Evolutionary conservation across 2,797 vertebrate species (phyloP).

Genomic region (Erpetoichthys calabaricus): DNA sequence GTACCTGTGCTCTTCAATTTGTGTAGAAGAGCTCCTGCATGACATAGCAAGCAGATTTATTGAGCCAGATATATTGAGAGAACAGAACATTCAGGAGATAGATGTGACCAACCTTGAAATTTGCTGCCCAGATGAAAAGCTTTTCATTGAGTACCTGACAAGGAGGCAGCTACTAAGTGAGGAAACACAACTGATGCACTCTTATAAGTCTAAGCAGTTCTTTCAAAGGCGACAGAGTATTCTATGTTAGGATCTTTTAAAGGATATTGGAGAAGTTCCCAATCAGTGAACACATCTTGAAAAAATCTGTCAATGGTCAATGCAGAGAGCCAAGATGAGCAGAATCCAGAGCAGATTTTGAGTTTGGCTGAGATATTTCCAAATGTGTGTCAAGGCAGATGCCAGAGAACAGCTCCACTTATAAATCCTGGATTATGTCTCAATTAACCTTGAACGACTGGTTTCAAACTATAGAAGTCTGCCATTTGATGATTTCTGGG

Average conservation of each 20-base stretch:
- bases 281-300: conserved; percentile 13
- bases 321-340: conserved; percentile 13
- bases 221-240: conserved; percentile 14
- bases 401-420: conserved; percentile 11
- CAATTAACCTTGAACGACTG: conserved; percentile 8
- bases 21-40: conserved; percentile 15
- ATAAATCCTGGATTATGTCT: conserved; percentile 10
- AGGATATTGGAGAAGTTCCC: conserved; percentile 17
- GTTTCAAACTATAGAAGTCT: conserved; percentile 9
- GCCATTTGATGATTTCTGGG: conserved; percentile 17
- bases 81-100: conserved; percentile 8
- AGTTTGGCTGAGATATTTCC: conserved; percentile 17
- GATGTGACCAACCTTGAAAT: conserved; percentile 15
- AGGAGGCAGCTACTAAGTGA: conserved; percentile 7
- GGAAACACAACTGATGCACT: not conserved
- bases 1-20: conserved; percentile 11
- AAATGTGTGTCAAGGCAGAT: conserved; percentile 14
- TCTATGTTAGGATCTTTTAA: conserved; percentile 13
- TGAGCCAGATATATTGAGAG: conserved; percentile 10
- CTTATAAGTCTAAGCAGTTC: conserved; percentile 11
- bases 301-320: conserved; percentile 16
- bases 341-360: conserved; percentile 16
- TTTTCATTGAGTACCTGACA: conserved; percentile 10
- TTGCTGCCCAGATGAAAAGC: conserved; percentile 10
- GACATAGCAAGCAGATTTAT: conserved; percentile 15